Base-by-base conservation (phyloP, 2,888 invertebrate genomes). In the Dione vanillae region DNA sequence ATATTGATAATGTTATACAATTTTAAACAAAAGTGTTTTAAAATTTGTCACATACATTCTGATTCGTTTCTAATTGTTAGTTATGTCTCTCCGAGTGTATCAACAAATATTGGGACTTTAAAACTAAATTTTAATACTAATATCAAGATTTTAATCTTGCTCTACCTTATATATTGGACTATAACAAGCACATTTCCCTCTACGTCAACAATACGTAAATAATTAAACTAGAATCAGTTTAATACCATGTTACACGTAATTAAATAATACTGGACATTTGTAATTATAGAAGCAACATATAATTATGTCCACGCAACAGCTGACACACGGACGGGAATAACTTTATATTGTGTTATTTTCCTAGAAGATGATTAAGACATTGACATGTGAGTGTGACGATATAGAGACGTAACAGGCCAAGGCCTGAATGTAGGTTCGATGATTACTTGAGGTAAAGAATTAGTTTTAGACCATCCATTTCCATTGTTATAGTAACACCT, bases 221-320 rank as follows among this genome's bases (percentile, higher is more conserved):
- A 56, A 37, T 40, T 40, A 40, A 40, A 19, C 12, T 37, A 37
- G 16, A 56, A 56, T 56, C 54, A 16, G 16, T 40, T 56, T 56
- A 40, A 56, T 56, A 56, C 3, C 11, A 37, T 16, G 56, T 56
- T 40, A 40, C 56, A 56, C 56, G 37, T 19, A 40, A 56, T 56
- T 56, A 56, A 37, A 27, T n/a, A n/a, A n/a, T 56, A 56, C 37
- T 40, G 10, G 16, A 56, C 56, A 40, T 56, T 56, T 56, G 16
- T 56, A 56, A 56, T 56, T 56, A 56, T 40, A 12, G 11, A 27
- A 54, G 56, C 37, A 56, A 40, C 40, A 56, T 56, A 56, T 40
- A 40, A 56, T 56, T 40, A 56, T 19, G 40, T 56, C 10, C n/a
- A 54, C 37, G 56, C 11, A 8, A 56, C 56, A 19, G 7, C 40